Percentiles rank a stretch among this genome's conserved stretches.
These are phyloP conservation scores for Myanophis thanlyinensis DNA, from an alignment of 2,113 vertebrate species.

Conservation along the genomic window DNA sequence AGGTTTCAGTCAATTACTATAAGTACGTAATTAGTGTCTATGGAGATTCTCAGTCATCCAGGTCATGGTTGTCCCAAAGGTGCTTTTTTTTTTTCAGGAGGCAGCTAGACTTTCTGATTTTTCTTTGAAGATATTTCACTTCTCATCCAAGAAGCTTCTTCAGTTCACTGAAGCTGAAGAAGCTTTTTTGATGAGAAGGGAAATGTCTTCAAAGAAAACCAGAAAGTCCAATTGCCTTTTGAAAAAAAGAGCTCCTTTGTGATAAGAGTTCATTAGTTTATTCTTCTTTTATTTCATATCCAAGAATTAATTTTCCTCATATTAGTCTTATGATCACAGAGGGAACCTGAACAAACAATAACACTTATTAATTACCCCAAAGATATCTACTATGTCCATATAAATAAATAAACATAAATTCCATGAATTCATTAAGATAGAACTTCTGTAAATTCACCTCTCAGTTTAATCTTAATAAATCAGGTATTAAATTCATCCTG, in stretches of 20 bases:
- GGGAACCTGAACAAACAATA: constrained; percentile 17
- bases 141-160: too few species aligned
- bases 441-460: neutral
- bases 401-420: neutral
- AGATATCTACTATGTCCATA: neutral
- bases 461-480: neutral
- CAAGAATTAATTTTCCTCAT: constrained; percentile 31
- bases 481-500: too few species aligned
- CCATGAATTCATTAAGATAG: neutral
- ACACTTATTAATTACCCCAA: neutral
- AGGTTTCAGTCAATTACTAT: constrained; percentile 43
- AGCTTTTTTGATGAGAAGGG: too few species aligned
- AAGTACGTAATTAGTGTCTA: neutral
- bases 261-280: neutral
- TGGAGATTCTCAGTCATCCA: too few species aligned
- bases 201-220: too few species aligned
- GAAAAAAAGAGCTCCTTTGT: too few species aligned
- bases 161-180: too few species aligned
- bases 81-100: too few species aligned
- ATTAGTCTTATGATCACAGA: constrained; percentile 35
- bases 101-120: too few species aligned
- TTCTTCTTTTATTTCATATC: neutral
- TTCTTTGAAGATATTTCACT: too few species aligned
- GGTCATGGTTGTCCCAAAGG: too few species aligned
- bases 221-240: too few species aligned